Evolutionary conservation across 2,113 vertebrate genomes (phyloP), one percentile per base, ranked within the genome.

Genomic region (Chiloscyllium plagiosum): DNA sequence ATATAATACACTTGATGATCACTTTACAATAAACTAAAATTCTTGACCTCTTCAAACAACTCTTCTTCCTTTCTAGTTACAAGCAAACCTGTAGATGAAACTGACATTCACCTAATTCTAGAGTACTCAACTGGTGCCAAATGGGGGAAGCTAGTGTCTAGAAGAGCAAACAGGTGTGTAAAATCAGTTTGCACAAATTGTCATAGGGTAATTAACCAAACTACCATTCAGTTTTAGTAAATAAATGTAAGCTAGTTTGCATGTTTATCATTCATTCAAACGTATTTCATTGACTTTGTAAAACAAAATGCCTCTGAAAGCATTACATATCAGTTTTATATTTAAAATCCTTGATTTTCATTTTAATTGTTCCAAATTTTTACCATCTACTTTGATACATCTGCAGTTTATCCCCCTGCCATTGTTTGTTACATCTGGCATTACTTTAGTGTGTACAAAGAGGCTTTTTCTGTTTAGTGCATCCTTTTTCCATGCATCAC

Each of bases 61-160:
- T 94, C 15, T 95, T 19, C 95, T 12, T 96, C 61, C 61, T 29
- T 96, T 96, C 24, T 96, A 98, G 98, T 98, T 97, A 98, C 98
- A 96, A 98, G 98, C 68, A 97, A 98, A 56, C 96, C 96, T 6
- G 96, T 98, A 85, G 97, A 98, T 47, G 98, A 98, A 96, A 98
- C 98, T 96, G 98, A 98, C 96, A 98, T 98, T 95, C 98, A 98
- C 96, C 96, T 98, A 96, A 98, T 98, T 96, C 96, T 98, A 96
- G 98, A 98, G 97, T 98, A 98, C 96, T 97, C 98, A 29, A 96
- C 97, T 93, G 98, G 98, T 22, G 97, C 97, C 7, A 97, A 95
- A 94, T 98, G 98, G 98, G 98, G 98, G 0, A 96, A 80, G 4
- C 98, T 98, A 70, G 97, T 97, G 0, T 98, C 98, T 26, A 97